Evolutionary conservation across 1,140 invertebrate genomes (phyloP).

Genomic region (Wasmannia auropunctata): DNA sequence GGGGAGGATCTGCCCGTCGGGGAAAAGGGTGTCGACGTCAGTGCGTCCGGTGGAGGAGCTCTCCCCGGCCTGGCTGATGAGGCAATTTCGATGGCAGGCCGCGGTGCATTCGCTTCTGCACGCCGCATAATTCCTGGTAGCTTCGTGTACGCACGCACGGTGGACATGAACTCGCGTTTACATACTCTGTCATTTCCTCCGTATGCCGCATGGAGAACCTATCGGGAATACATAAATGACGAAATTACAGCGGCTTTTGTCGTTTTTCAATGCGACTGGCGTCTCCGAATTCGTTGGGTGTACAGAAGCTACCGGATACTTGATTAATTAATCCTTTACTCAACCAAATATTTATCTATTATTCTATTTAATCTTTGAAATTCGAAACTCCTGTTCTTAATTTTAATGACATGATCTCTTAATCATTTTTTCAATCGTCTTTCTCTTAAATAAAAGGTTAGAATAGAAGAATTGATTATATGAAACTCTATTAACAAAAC

Average conservation of each 20-base stretch:
- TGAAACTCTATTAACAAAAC: neutral
- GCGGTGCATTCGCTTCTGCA: neutral
- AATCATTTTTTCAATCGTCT: neutral
- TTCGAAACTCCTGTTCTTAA: neutral
- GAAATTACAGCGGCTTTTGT: neutral
- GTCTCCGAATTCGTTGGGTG: neutral
- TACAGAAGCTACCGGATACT: neutral
- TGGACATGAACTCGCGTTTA: too few species aligned
- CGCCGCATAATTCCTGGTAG: constrained; percentile 22
- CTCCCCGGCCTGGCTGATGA: neutral
- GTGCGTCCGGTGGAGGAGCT: neutral
- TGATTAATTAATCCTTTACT: neutral
- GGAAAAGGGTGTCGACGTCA: constrained; percentile 13
- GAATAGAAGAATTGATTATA: neutral
- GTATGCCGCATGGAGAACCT: neutral
- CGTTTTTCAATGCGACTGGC: neutral
- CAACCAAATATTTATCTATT: neutral
- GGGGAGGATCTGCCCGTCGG: neutral
- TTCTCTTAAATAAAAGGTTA: neutral
- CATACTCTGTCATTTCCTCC: neutral
- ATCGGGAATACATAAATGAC: neutral
- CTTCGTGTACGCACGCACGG: neutral
- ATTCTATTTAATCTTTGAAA: neutral
- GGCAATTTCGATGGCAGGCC: neutral
- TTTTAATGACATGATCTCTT: neutral